Evolutionary conservation across 2,888 invertebrate species (phyloP), one percentile per base, ranked within the genome.

Genomic region (Bugulina stolonifera): DNA sequence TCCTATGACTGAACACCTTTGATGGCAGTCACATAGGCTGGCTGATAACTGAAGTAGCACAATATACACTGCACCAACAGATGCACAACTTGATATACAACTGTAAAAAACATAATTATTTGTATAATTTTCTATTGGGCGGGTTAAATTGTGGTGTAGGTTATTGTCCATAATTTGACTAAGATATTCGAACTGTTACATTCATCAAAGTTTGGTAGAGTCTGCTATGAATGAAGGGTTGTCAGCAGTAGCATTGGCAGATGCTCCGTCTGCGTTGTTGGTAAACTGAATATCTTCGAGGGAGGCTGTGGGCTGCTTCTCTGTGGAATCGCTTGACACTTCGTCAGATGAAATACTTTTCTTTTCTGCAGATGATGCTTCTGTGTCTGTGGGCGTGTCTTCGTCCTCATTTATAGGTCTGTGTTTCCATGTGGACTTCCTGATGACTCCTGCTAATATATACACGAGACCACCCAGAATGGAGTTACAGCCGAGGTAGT

Each of bases 381-480:
- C 64, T 5, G 64, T 64, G 32, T 64, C 32, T 14, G 64, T 25
- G 3, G 64, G 64, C 10, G 32, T 64, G 10, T 2, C 5, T 10
- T 64, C 64, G 3, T 64, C 64, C 5, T 32, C n/a, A 1, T 64
- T n/a, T n/a, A 25, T 32, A 10, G 64, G 64, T 32, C 64, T 64
- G 64, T 64, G 64, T 25, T 27, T 18, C 64, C 64, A 64, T 5
- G 64, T 64, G 1, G 64, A 64, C 64, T 64, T 64, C 32, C 64
- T 22, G 34, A 27, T 32, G 29, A 64, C 10, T 32, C 64, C 64
- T 29, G 64, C 64, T 1, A 64, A 14, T 27, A 64, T 25, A 34
- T 14, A 64, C 18, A 64, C 27, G 14, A 64, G 5, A 25, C 64
- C 64, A 32, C 64, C 64, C 14, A 64, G 64, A 3, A 64, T 18